Evolutionary conservation across 2,888 invertebrate genomes (phyloP).

Genomic region (Catocala fraxini): DNA sequence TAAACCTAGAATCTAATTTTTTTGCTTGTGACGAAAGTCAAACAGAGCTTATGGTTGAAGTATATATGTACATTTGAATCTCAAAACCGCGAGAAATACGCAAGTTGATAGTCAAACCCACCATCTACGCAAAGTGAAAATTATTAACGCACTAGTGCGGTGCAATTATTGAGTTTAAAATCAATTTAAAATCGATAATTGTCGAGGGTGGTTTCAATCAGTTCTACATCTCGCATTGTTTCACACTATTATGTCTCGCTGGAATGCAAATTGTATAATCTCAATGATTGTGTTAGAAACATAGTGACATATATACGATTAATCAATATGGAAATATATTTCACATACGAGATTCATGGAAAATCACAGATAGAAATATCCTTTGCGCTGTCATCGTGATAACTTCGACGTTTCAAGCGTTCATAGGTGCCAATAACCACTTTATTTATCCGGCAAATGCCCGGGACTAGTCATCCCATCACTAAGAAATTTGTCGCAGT

Average conservation of each 20-base stretch:
- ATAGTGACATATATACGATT: no score
- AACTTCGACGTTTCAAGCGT: no score
- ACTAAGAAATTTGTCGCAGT: constrained; percentile 60
- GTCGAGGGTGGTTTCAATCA: constrained; percentile 9
- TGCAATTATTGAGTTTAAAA: constrained; percentile 43
- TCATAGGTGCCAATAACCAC: no score
- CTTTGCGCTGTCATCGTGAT: no score
- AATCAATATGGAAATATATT: no score
- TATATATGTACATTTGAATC: no score
- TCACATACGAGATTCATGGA: no score
- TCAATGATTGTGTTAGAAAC: not conserved
- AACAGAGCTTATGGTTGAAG: no score
- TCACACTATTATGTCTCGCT: constrained; percentile 1
- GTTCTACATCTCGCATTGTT: constrained; percentile 7
- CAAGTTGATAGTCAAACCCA: constrained; percentile 21
- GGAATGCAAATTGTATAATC: not conserved
- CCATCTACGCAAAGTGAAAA: constrained; percentile 39
- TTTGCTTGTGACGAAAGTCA: no score
- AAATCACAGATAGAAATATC: no score
- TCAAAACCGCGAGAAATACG: not conserved
- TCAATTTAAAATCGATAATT: constrained; percentile 26
- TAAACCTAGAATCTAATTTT: no score
- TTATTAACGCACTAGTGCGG: constrained; percentile 30
- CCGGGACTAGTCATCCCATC: constrained; percentile 47
- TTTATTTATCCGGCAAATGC: constrained; percentile 16